These are phyloP conservation scores for Sphaerophoria rueppellii DNA, from an alignment of 2,888 invertebrate genomes.

Conservation along the genomic window DNA sequence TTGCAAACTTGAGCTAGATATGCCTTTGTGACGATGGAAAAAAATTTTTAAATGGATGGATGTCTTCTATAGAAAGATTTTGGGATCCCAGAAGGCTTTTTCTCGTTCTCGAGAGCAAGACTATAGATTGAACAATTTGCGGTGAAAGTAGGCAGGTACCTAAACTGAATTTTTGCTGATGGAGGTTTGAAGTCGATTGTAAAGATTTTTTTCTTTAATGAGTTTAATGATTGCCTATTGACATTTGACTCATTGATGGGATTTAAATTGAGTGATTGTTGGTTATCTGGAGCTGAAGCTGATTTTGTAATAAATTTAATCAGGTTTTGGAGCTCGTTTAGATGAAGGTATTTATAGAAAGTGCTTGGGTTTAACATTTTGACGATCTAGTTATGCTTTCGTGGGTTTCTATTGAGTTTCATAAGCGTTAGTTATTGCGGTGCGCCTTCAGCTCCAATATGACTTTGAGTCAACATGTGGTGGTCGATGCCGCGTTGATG, in stretches of 20 bases:
- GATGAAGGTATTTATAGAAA: background rate
- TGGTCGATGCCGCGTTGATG: too few species aligned
- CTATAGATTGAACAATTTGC: constrained; percentile 12
- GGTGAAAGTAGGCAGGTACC: constrained; percentile 32
- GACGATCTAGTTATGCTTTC: too few species aligned
- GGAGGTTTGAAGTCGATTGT: background rate
- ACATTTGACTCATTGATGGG: constrained; percentile 3
- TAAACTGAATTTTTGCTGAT: background rate
- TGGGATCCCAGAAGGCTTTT: background rate
- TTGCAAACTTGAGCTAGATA: constrained; percentile 34
- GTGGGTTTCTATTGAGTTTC: too few species aligned
- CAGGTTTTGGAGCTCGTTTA: background rate
- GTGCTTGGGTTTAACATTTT: too few species aligned
- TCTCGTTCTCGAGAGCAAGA: background rate
- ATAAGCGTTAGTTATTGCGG: too few species aligned
- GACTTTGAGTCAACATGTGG: too few species aligned
- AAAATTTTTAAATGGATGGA: background rate
- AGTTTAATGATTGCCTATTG: constrained; percentile 9
- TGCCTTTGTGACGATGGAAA: constrained; percentile 4
- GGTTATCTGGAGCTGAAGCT: background rate
- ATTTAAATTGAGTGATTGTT: constrained; percentile 17
- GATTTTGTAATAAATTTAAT: background rate
- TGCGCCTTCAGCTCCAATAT: too few species aligned
- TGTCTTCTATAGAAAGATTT: background rate
- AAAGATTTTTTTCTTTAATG: background rate